Evolutionary conservation across 2,888 invertebrate species (phyloP).

Genomic region (Trichogramma evanescens): DNA sequence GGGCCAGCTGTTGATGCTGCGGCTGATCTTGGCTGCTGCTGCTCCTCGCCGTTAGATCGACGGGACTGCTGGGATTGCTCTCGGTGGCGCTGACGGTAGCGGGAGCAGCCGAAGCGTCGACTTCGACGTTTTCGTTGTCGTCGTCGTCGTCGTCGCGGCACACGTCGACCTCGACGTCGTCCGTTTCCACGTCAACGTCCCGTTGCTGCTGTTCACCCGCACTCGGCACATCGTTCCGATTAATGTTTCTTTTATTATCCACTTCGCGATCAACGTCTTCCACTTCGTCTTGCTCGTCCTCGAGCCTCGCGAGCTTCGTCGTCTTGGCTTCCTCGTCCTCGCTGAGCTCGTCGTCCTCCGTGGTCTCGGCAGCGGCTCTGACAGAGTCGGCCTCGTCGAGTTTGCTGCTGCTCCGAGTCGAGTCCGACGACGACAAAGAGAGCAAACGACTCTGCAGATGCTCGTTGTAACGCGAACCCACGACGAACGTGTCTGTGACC

Average conservation of each 20-base stretch:
- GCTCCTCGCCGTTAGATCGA: conserved; percentile 45
- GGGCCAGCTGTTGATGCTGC: background rate
- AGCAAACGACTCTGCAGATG: conserved; percentile 29
- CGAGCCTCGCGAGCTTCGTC: conserved; percentile 15
- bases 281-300: conserved; percentile 24
- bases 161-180: conserved; percentile 32
- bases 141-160: conserved; percentile 29
- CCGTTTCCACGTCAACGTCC: conserved; percentile 30
- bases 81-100: conserved; percentile 23
- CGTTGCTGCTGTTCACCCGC: background rate
- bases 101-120: conserved; percentile 38
- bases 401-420: conserved; percentile 27
- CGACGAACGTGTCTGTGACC: conserved; percentile 34
- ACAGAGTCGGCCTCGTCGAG: conserved; percentile 10
- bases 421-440: conserved; percentile 27
- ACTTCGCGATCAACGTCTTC: conserved; percentile 17
- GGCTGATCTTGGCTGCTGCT: background rate
- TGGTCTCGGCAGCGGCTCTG: conserved; percentile 19
- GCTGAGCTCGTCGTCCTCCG: conserved; percentile 27
- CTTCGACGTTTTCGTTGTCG: conserved; percentile 36
- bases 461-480: conserved; percentile 24
- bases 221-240: conserved; percentile 1
- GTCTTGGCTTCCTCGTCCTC: conserved; percentile 25
- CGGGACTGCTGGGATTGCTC: conserved; percentile 45
- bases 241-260: conserved; percentile 10